A percentile compares a stretch with the other conserved stretches of the same genome.
phyloP scores from a whole-genome alignment of 2,888 invertebrate genomes.

The Volucella inanis region DNA sequence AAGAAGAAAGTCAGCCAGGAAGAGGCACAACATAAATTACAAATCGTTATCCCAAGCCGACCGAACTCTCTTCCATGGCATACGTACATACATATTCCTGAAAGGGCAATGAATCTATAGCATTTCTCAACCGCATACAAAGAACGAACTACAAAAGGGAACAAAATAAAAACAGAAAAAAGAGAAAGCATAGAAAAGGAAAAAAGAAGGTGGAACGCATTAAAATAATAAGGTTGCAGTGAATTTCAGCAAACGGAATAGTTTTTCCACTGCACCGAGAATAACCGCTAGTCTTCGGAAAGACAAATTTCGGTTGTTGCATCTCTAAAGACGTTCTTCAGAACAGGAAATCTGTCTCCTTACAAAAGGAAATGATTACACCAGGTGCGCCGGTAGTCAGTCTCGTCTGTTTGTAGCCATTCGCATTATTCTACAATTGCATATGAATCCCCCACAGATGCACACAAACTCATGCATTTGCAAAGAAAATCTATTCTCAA shows the following conservation, averaged over 20 bases:
- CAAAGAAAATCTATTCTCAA: too few relatives aligned
- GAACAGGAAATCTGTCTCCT: too few relatives aligned
- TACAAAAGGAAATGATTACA: too few relatives aligned
- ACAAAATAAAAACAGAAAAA: slow-evolving; percentile 6
- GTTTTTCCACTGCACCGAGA: slow-evolving; percentile 63
- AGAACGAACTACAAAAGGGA: slow-evolving; percentile 25
- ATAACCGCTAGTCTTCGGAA: too few relatives aligned
- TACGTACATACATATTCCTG: slow-evolving; percentile 18
- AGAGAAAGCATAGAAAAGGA: slow-evolving; percentile 10
- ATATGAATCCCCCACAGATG: too few relatives aligned
- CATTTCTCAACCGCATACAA: slow-evolving; percentile 36
- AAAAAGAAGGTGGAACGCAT: slow-evolving; percentile 40
- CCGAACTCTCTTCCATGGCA: slow-evolving; percentile 27
- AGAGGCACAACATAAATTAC: slow-evolving; percentile 61
- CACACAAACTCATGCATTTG: too few relatives aligned
- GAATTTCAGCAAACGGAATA: slow-evolving; percentile 70
- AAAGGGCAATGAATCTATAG: slow-evolving; percentile 70
- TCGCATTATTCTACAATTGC: too few relatives aligned
- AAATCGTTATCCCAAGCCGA: slow-evolving; percentile 60
- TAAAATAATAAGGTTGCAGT: slow-evolving; percentile 74
- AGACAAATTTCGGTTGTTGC: too few relatives aligned
- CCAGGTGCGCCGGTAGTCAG: too few relatives aligned
- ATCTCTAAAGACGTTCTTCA: too few relatives aligned
- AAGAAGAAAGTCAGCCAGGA: slow-evolving; percentile 29
- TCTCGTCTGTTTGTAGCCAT: too few relatives aligned